Percentiles rank a stretch among this genome's conserved stretches.
Evolutionary conservation across 2,888 invertebrate genomes (phyloP).

Genomic region (Lepetodrilus schrolli): DNA sequence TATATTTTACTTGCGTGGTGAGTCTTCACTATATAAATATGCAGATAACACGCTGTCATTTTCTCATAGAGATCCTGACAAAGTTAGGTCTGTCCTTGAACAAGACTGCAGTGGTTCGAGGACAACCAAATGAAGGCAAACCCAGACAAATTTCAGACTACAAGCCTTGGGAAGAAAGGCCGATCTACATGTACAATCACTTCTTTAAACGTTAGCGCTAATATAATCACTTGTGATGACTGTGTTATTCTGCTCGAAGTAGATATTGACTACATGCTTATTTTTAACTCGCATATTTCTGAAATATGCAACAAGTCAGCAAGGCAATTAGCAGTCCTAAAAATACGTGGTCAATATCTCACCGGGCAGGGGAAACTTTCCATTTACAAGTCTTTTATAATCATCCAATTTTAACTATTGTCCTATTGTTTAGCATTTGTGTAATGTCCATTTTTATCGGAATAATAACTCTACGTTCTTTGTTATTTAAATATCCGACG

Average conservation of each 20-base stretch:
- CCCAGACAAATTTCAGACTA: background rate
- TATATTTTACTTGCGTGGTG: too few relatives aligned
- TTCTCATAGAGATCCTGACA: too few relatives aligned
- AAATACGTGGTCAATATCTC: background rate
- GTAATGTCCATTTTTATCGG: too few relatives aligned
- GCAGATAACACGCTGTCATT: too few relatives aligned
- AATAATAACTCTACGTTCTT: too few relatives aligned
- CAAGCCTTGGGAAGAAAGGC: background rate
- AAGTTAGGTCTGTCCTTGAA: too few relatives aligned
- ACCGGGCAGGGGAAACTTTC: background rate
- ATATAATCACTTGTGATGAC: background rate
- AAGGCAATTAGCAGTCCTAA: background rate
- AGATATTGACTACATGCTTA: background rate
- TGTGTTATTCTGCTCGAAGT: background rate
- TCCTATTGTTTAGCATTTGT: background rate
- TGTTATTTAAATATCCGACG: too few relatives aligned
- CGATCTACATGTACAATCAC: background rate
- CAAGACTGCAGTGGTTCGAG: background rate
- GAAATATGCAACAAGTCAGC: background rate
- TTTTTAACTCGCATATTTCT: background rate
- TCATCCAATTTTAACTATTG: background rate
- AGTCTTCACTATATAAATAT: too few relatives aligned
- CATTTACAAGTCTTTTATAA: background rate
- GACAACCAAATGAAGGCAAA: background rate
- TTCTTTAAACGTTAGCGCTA: background rate